phyloP scores from a whole-genome alignment of 2,113 vertebrate genomes.

The Haemorhous mexicanus region DNA sequence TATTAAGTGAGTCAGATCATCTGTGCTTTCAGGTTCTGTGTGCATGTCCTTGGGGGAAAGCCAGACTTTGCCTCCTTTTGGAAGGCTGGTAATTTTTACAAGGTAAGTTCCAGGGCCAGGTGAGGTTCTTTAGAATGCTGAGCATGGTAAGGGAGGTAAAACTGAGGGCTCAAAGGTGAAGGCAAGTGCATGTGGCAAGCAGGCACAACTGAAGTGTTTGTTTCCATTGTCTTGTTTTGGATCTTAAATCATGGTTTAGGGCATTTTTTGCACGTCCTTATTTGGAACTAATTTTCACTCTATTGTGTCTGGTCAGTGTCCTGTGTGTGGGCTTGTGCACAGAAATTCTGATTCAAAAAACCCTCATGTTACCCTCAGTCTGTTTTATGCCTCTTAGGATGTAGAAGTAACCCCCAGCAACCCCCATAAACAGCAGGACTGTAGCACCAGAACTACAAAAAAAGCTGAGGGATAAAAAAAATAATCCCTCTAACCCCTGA shows the following conservation, averaged over 20 bases:
- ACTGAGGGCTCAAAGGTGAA: neutral
- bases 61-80: neutral
- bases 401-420: neutral
- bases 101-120: neutral
- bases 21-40: neutral
- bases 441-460: neutral
- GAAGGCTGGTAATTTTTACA: neutral
- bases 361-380: too few relatives aligned
- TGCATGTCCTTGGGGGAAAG: neutral
- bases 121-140: neutral
- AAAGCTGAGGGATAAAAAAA: too few relatives aligned
- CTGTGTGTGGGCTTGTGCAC: neutral
- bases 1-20: neutral
- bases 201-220: neutral
- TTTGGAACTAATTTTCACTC: neutral
- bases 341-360: neutral
- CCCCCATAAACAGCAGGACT: neutral
- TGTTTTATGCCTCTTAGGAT: too few relatives aligned
- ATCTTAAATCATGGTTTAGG: neutral
- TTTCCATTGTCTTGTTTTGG: neutral
- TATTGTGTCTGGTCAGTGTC: neutral
- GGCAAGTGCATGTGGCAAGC: neutral
- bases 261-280: neutral
- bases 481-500: neutral
- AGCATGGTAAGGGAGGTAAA: neutral